Conservation (phyloP, 1,140 invertebrate species). For the Heliconius hewitsoni region DNA sequence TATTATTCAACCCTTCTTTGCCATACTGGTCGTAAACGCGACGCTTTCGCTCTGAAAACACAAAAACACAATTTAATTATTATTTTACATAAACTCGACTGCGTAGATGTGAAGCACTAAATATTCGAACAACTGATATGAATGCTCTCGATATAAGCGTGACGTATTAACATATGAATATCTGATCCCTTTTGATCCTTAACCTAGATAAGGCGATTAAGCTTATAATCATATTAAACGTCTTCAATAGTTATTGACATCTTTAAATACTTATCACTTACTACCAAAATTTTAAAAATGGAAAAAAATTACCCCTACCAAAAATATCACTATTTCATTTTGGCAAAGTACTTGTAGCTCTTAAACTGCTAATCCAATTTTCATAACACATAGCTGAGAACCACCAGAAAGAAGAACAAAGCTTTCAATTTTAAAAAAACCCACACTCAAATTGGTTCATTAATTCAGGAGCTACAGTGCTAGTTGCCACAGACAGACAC, state of each 20-base stretch:
- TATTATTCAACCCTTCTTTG: slow-evolving; percentile 90
- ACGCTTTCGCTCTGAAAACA: slow-evolving; percentile 87
- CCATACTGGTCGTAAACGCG: slow-evolving; percentile 97
- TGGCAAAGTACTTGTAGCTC: too few relatives aligned
- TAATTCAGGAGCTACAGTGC: too few relatives aligned
- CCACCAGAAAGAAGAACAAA: too few relatives aligned
- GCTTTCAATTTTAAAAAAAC: too few relatives aligned
- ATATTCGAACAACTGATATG: slow-evolving; percentile 15
- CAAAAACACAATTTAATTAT: neutral
- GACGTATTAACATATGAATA: slow-evolving; percentile 13
- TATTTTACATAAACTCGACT: neutral
- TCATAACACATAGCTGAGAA: too few relatives aligned
- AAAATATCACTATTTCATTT: too few relatives aligned
- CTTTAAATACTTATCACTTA: neutral
- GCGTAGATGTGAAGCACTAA: slow-evolving; percentile 10
- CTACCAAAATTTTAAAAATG: too few relatives aligned
- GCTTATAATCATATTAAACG: neutral
- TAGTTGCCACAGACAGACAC: too few relatives aligned
- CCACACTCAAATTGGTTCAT: too few relatives aligned
- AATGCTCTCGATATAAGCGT: slow-evolving; percentile 8
- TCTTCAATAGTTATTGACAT: neutral
- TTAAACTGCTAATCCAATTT: too few relatives aligned
- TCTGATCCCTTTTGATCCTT: slow-evolving; percentile 2
- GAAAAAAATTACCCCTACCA: too few relatives aligned
- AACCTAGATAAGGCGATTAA: slow-evolving; percentile 1